Conservation (phyloP, 2,113 vertebrate species). For the Callospermophilus lateralis region DNA sequence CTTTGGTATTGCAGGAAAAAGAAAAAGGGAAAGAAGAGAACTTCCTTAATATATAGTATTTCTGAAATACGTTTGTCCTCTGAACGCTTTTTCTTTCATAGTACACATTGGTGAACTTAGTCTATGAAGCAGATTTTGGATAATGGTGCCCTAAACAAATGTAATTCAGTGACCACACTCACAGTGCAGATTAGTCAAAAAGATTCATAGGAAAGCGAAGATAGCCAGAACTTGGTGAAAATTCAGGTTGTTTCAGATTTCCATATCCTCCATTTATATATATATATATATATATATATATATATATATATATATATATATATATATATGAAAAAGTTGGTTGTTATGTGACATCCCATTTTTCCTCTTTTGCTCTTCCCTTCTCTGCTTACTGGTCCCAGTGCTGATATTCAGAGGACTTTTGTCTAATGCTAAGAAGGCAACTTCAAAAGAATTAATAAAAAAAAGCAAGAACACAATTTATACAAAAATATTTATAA, state of each 20-base stretch:
- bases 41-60: background rate
- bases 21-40: background rate
- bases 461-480: conserved; percentile 51
- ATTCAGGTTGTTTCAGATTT: background rate
- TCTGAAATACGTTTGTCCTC: conserved; percentile 18
- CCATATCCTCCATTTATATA: background rate
- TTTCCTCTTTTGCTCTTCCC: background rate
- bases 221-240: background rate
- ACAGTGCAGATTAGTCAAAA: background rate
- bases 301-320: background rate
- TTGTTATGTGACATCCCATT: background rate
- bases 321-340: background rate
- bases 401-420: background rate
- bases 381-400: background rate
- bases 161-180: background rate
- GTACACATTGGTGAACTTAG: background rate
- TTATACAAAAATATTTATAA: conserved; percentile 65
- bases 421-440: background rate
- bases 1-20: background rate
- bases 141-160: conserved; percentile 32
- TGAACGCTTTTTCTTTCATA: background rate
- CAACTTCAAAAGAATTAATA: conserved; percentile 65
- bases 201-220: background rate
- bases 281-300: background rate
- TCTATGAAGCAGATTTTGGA: conserved; percentile 1